phyloP scores from a whole-genome alignment of 1,140 invertebrate species.

The Euglossa dilemma region DNA sequence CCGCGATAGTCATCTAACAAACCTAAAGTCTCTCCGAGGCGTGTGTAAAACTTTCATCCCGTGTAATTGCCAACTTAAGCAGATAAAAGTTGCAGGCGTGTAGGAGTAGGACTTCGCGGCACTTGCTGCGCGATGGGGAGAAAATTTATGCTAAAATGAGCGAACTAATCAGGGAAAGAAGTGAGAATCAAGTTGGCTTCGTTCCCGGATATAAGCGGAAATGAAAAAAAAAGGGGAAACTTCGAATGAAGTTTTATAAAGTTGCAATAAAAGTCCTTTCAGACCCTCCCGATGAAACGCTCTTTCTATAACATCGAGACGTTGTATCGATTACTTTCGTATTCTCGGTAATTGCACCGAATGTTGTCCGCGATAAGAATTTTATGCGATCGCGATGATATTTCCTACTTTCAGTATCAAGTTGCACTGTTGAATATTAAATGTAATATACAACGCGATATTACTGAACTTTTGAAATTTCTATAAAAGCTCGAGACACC shows the following conservation, averaged over 20 bases:
- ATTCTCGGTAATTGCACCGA: not conserved
- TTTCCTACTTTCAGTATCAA: no score
- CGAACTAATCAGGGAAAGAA: not conserved
- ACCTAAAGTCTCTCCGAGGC: not conserved
- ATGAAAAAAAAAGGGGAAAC: not conserved
- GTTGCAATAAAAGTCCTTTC: not conserved
- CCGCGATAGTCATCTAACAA: not conserved
- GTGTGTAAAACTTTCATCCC: constrained; percentile 17
- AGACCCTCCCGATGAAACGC: not conserved
- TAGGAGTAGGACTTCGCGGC: not conserved
- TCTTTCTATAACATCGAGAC: not conserved
- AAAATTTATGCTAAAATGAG: not conserved
- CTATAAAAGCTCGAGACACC: no score
- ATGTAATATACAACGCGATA: no score
- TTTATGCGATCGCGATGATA: no score
- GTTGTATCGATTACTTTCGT: not conserved
- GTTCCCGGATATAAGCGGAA: not conserved
- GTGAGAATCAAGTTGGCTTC: not conserved
- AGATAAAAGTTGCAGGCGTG: not conserved
- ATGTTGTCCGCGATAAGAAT: no score
- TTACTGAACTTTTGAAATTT: no score
- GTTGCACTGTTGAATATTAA: no score
- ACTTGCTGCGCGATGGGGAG: not conserved
- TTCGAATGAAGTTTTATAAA: constrained; percentile 2
- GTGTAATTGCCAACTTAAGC: constrained; percentile 9